Evolutionary conservation across 2,888 invertebrate species (phyloP).

Genomic region (Artemia sp.): DNA sequence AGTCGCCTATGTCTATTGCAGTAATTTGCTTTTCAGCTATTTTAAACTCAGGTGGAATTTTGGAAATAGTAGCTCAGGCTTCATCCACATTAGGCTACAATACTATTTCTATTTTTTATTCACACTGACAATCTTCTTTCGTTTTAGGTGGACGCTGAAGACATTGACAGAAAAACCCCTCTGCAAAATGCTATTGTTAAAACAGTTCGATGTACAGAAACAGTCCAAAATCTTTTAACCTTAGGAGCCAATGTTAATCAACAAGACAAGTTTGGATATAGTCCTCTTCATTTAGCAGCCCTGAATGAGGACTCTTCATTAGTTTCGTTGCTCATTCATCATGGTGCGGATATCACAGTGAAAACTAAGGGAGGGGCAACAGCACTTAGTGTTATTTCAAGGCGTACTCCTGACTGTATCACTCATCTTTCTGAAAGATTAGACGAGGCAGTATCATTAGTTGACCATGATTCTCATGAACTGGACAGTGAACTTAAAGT

Average conservation of each 20-base stretch:
- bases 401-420: conserved; percentile 64
- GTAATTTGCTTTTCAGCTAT: no score
- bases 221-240: conserved; percentile 42
- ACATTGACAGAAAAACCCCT: conserved; percentile 56
- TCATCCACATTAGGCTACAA: background rate
- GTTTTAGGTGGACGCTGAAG: conserved; percentile 41
- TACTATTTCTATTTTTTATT: background rate
- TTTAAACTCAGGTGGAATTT: no score
- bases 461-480: conserved; percentile 67
- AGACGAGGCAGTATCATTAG: conserved; percentile 55
- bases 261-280: conserved; percentile 53
- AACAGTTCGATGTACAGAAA: conserved; percentile 51
- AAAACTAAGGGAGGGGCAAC: conserved; percentile 63
- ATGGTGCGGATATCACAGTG: conserved; percentile 59
- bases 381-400: conserved; percentile 59
- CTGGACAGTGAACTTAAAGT: conserved; percentile 64
- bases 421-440: conserved; percentile 51
- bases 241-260: conserved; percentile 40
- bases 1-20: no score
- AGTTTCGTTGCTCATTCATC: conserved; percentile 50
- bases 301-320: conserved; percentile 61
- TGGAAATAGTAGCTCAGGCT: no score
- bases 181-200: conserved; percentile 63
- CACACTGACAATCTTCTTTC: conserved; percentile 22
- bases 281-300: conserved; percentile 63